Conservation (phyloP, 2,797 vertebrate genomes). For the Cuniculus paca region DNA sequence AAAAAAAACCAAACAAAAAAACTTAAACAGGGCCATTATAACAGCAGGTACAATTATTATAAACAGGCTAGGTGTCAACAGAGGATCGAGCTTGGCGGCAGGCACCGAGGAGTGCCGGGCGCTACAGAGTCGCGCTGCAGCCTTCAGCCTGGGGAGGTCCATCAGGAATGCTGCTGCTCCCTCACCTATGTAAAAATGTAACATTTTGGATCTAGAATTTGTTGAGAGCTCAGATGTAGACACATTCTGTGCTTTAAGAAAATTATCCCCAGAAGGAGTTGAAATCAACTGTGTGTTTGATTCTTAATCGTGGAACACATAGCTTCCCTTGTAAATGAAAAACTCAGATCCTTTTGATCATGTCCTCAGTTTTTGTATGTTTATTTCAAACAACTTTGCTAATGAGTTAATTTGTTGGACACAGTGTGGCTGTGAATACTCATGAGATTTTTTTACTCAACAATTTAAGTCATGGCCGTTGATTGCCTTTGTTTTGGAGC, state of each 20-base stretch:
- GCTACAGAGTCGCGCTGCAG: no score
- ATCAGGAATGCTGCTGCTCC: background rate
- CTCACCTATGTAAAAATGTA: background rate
- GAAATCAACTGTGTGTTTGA: background rate
- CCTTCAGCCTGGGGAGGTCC: background rate
- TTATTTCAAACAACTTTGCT: background rate
- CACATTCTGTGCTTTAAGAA: background rate
- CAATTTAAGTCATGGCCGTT: background rate
- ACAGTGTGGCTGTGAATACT: background rate
- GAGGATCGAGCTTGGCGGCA: no score
- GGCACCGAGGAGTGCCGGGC: background rate
- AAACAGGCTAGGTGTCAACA: background rate
- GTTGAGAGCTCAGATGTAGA: background rate
- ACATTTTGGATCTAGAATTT: background rate
- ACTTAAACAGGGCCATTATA: background rate
- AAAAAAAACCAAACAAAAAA: no score
- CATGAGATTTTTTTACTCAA: background rate
- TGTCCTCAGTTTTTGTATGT: background rate
- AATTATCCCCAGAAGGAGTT: background rate
- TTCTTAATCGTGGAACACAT: background rate
- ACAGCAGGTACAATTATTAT: background rate
- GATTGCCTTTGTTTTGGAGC: background rate
- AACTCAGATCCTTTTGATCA: background rate
- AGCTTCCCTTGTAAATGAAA: slow-evolving; percentile 31
- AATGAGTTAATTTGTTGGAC: background rate